A percentile compares a stretch with the other conserved stretches of the same genome.
These are phyloP conservation scores for Solea senegalensis DNA, from an alignment of 2,113 vertebrate species.

Conservation along the genomic window DNA sequence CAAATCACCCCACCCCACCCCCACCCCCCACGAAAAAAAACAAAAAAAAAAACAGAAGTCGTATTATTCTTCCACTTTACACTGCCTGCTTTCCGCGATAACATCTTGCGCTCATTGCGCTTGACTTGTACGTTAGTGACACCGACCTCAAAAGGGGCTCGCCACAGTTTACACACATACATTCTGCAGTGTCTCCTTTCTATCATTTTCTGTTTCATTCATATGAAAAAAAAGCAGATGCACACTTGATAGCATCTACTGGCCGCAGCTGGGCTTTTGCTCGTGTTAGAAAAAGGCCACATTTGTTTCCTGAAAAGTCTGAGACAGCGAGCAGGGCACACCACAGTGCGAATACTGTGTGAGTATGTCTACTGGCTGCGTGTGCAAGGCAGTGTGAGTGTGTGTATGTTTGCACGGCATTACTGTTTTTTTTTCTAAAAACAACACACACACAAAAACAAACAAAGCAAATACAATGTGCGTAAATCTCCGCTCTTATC, in stretches of 20 bases:
- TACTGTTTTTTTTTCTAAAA: background rate
- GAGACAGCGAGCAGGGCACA: slow-evolving; percentile 80
- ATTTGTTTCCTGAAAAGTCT: slow-evolving; percentile 88
- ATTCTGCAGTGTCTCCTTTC: slow-evolving; percentile 38
- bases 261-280: slow-evolving; percentile 63
- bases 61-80: slow-evolving; percentile 72
- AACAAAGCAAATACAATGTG: slow-evolving; percentile 64
- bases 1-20: slow-evolving; percentile 14
- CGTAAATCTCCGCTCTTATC: slow-evolving; percentile 87
- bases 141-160: slow-evolving; percentile 54
- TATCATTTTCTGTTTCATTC: slow-evolving; percentile 46
- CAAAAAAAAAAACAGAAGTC: slow-evolving; percentile 67
- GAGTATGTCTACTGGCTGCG: background rate
- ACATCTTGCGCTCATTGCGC: slow-evolving; percentile 75
- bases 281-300: slow-evolving; percentile 59
- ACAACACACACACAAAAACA: slow-evolving; percentile 1
- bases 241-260: slow-evolving; percentile 59
- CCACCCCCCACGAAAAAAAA: slow-evolving; percentile 49
- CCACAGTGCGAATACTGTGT: slow-evolving; percentile 48
- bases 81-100: slow-evolving; percentile 82
- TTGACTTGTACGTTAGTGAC: slow-evolving; percentile 82
- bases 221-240: slow-evolving; percentile 38
- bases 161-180: slow-evolving; percentile 43
- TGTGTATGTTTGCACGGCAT: slow-evolving; percentile 18
- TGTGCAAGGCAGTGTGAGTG: too few species aligned